phyloP scores from a whole-genome alignment of 2,888 invertebrate species.

The Mimachlamys varia region DNA sequence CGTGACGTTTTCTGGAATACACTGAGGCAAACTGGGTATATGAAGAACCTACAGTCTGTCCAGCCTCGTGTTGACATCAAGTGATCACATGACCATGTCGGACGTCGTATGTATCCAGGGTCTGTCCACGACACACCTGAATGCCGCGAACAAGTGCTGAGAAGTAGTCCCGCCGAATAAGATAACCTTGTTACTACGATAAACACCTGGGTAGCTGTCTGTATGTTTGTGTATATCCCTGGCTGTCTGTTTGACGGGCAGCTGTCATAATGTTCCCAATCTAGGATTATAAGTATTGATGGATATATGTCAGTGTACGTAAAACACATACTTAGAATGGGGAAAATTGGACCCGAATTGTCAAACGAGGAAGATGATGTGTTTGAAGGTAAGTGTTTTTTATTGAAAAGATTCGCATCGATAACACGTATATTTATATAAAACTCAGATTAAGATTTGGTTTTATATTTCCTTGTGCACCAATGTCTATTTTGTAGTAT shows the following conservation, averaged over 20 bases:
- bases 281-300: background rate
- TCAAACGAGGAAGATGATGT: conserved; percentile 1
- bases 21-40: background rate
- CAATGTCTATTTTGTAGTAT: background rate
- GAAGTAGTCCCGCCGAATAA: background rate
- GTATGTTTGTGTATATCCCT: background rate
- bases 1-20: background rate
- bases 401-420: background rate
- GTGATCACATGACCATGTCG: background rate
- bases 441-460: background rate
- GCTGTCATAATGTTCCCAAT: background rate
- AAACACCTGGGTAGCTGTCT: background rate
- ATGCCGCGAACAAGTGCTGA: background rate
- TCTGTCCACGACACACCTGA: background rate
- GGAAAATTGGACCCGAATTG: conserved; percentile 31
- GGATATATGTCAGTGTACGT: conserved; percentile 10
- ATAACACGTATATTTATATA: background rate
- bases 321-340: conserved; percentile 1
- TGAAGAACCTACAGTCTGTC: background rate
- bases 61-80: background rate
- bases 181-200: background rate
- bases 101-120: background rate
- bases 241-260: background rate
- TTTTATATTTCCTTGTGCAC: background rate
- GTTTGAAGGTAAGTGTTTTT: background rate